These are phyloP conservation scores for Scaptomyza reducta DNA, from an alignment of 2,888 invertebrate species.

Conservation along the genomic window DNA sequence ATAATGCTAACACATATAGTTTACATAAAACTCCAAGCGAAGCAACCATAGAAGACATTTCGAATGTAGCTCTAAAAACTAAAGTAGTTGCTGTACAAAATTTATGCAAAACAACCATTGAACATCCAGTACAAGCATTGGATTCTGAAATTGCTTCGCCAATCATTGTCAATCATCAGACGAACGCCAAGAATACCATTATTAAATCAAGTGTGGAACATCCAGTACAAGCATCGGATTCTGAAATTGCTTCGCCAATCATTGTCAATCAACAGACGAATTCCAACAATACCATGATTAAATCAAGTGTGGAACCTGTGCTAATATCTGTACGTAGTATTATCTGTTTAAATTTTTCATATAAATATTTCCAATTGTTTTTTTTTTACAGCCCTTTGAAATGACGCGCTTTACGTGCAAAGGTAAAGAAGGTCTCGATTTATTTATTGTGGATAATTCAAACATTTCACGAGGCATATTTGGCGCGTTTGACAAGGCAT, in stretches of 20 bases:
- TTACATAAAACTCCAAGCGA: not conserved
- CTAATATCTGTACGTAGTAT: slow-evolving; percentile 20
- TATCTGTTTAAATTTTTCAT: not conserved
- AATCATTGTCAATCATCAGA: not conserved
- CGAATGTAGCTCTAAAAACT: not conserved
- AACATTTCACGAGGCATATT: slow-evolving; percentile 47
- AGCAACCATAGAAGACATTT: not conserved
- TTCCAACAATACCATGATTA: not conserved
- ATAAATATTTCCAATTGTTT: too few relatives aligned
- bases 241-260: not conserved
- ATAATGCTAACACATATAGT: not conserved
- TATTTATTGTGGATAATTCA: slow-evolving; percentile 51
- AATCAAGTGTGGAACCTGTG: slow-evolving; percentile 6
- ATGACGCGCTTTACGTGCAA: slow-evolving; percentile 14
- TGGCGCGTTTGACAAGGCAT: slow-evolving; percentile 47
- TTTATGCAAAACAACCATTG: not conserved
- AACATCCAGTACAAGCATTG: not conserved
- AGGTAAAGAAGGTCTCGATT: slow-evolving; percentile 32
- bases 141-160: not conserved
- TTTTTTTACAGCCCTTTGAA: slow-evolving; percentile 50
- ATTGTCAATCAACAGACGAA: not conserved
- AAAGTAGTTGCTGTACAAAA: not conserved
- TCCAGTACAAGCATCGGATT: not conserved
- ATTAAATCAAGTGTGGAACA: too few relatives aligned
- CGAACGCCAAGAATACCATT: not conserved